phyloP scores from a whole-genome alignment of 2,113 vertebrate species.

The Pelmatolapia mariae region DNA sequence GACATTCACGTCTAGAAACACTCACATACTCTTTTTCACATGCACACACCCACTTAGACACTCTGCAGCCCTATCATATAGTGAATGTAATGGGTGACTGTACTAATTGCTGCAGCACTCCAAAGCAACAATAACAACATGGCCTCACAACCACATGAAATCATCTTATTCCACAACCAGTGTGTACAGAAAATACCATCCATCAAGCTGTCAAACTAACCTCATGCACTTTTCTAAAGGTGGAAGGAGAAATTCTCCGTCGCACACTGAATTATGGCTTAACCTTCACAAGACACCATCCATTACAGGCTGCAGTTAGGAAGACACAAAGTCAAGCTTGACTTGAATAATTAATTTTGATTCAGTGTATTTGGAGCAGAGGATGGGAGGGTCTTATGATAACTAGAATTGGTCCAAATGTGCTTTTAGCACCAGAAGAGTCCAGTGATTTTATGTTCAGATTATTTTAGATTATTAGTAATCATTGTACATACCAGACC shows the following conservation, averaged over 20 bases:
- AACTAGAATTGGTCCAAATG: neutral
- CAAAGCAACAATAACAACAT: conserved; percentile 9
- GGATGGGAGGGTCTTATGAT: neutral
- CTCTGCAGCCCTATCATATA: conserved; percentile 35
- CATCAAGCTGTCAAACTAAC: conserved; percentile 45
- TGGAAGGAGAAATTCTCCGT: conserved; percentile 25
- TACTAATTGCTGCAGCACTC: conserved; percentile 44
- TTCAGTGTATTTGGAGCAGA: neutral
- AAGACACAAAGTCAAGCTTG: neutral
- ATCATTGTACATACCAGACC: neutral
- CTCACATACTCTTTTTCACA: neutral
- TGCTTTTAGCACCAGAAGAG: neutral
- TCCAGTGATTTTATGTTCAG: neutral
- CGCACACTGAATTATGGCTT: neutral
- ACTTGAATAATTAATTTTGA: neutral
- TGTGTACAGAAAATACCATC: conserved; percentile 15
- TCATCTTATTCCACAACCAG: conserved; percentile 23
- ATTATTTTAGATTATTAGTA: neutral
- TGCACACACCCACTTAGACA: conserved; percentile 21
- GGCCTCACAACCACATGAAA: conserved; percentile 49
- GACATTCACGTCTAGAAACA: conserved; percentile 21
- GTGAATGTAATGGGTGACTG: conserved; percentile 39
- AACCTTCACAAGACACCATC: neutral
- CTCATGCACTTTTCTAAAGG: conserved; percentile 25
- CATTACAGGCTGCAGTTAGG: neutral